These are phyloP conservation scores for Chydorus sphaericus DNA, from an alignment of 2,888 invertebrate species.

Conservation along the genomic window DNA sequence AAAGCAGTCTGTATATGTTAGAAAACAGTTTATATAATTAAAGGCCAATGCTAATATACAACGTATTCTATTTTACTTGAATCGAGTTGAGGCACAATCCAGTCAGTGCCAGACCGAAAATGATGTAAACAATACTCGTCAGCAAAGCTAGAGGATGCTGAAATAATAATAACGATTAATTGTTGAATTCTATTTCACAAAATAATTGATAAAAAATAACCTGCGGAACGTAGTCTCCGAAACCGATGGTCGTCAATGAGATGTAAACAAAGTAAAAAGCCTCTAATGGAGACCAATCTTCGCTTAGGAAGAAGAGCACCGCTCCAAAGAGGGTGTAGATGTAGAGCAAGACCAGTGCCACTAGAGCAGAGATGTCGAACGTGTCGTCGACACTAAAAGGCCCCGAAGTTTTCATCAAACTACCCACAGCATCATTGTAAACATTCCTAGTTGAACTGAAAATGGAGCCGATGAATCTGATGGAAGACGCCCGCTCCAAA, in stretches of 20 bases:
- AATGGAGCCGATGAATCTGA: not conserved
- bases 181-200: not conserved
- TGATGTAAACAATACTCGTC: slow-evolving; percentile 77
- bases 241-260: slow-evolving; percentile 93
- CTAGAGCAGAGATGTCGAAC: slow-evolving; percentile 82
- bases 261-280: slow-evolving; percentile 95
- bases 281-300: slow-evolving; percentile 79
- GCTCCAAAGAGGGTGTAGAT: slow-evolving; percentile 10
- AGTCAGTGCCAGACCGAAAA: slow-evolving; percentile 85
- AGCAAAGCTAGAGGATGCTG: slow-evolving; percentile 76
- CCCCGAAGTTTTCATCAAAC: not conserved
- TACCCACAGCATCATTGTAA: not conserved
- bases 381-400: slow-evolving; percentile 58
- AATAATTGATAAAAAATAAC: slow-evolving; percentile 24
- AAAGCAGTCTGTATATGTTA: not conserved
- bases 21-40: not conserved
- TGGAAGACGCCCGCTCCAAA: not conserved
- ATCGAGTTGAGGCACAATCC: slow-evolving; percentile 97
- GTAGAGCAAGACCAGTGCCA: slow-evolving; percentile 39
- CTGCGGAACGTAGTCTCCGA: slow-evolving; percentile 79
- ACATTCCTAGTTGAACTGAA: not conserved
- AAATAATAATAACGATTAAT: slow-evolving; percentile 19
- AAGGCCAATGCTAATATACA: not conserved
- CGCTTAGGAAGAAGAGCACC: slow-evolving; percentile 36
- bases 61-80: slow-evolving; percentile 41